A percentile compares a stretch with the other conserved stretches of the same genome.
Conservation (phyloP, 2,797 vertebrate genomes). For the Coendou prehensilis region DNA sequence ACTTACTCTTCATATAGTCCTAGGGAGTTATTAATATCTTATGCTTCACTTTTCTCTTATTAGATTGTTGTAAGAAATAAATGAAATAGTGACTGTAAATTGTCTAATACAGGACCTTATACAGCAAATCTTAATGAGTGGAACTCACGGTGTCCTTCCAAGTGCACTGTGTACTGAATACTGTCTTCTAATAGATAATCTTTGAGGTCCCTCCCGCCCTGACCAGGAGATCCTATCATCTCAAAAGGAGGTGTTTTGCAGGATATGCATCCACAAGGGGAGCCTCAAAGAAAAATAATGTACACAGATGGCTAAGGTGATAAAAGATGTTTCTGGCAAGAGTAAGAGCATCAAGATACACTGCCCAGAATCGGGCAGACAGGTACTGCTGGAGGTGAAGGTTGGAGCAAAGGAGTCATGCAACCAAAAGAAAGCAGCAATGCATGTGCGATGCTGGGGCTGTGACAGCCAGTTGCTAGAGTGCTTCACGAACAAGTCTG, state of each 20-base stretch:
- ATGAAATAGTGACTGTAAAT: background rate
- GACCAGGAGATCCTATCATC: background rate
- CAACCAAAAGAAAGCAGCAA: background rate
- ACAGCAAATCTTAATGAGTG: background rate
- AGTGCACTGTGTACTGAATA: background rate
- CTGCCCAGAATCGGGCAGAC: background rate
- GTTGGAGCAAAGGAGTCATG: background rate
- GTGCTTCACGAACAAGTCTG: background rate
- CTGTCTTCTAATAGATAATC: background rate
- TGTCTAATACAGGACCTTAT: background rate
- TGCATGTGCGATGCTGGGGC: background rate
- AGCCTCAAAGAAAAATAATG: background rate
- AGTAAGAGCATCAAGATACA: slow-evolving; percentile 10
- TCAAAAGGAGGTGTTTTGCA: background rate
- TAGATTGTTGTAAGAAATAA: slow-evolving; percentile 16
- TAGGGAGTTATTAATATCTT: slow-evolving; percentile 6
- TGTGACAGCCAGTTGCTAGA: background rate
- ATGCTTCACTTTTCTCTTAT: slow-evolving; percentile 5
- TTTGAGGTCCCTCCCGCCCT: background rate
- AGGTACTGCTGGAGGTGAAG: background rate
- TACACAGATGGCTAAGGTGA: background rate
- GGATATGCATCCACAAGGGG: background rate
- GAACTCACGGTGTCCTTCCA: background rate
- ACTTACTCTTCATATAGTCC: background rate
- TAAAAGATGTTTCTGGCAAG: background rate